Percentiles rank a stretch among this genome's conserved stretches.
Evolutionary conservation across 2,888 invertebrate genomes (phyloP).

Genomic region (Lasioglossum vierecki): DNA sequence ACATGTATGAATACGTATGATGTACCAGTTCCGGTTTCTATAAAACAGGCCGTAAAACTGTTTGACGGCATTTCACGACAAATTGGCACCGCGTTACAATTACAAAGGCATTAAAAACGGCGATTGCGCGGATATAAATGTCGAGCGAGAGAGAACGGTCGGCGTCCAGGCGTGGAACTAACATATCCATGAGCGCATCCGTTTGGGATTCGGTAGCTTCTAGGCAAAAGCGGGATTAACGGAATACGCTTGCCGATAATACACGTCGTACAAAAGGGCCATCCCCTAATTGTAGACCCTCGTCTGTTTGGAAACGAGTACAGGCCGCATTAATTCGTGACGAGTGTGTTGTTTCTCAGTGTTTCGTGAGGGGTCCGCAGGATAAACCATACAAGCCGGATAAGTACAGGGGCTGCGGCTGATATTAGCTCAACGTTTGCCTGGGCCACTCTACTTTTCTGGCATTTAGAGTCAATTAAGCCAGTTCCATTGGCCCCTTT

Average conservation of each 20-base stretch:
- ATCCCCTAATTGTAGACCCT: constrained; percentile 45
- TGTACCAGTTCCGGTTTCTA: background rate
- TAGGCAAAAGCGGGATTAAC: constrained; percentile 51
- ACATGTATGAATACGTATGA: too few species aligned
- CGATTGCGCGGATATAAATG: background rate
- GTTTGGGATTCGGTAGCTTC: constrained; percentile 47
- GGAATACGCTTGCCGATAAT: constrained; percentile 30
- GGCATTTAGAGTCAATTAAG: constrained; percentile 40
- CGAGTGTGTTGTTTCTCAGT: constrained; percentile 61
- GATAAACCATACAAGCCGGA: constrained; percentile 37
- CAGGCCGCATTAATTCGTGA: constrained; percentile 57
- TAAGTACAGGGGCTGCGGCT: constrained; percentile 26
- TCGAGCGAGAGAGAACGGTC: constrained; percentile 13
- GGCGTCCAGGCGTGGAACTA: constrained; percentile 28
- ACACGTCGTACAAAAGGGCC: constrained; percentile 1
- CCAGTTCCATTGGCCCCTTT: constrained; percentile 23
- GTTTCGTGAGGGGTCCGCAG: constrained; percentile 30
- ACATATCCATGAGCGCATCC: constrained; percentile 44
- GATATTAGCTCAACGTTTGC: constrained; percentile 53
- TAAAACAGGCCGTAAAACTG: background rate
- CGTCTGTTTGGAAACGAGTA: constrained; percentile 51
- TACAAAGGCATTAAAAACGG: background rate
- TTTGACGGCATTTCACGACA: background rate
- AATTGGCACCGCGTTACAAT: background rate
- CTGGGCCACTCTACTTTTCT: constrained; percentile 40